These are phyloP conservation scores for Spea hammondii DNA, from an alignment of 2,797 vertebrate species.

Conservation along the genomic window DNA sequence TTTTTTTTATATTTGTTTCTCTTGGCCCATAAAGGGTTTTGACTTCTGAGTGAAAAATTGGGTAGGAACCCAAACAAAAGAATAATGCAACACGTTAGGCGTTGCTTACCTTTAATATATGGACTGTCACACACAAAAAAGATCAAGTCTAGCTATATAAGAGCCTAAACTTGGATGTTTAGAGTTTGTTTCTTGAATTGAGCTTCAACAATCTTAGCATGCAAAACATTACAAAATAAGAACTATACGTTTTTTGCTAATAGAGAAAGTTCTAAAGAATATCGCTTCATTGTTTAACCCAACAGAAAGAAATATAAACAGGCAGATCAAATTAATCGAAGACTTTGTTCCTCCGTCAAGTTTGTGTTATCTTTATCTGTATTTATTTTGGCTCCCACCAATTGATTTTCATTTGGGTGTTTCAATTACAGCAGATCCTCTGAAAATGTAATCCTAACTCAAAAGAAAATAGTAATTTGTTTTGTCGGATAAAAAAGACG, in stretches of 20 bases:
- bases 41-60: too few relatives aligned
- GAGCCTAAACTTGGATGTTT: not conserved
- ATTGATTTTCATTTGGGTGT: constrained; percentile 44
- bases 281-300: constrained; percentile 13
- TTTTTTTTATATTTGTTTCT: too few relatives aligned
- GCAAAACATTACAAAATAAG: not conserved
- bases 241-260: not conserved
- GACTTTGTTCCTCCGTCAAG: not conserved
- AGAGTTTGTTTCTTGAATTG: not conserved
- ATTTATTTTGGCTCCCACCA: constrained; percentile 44
- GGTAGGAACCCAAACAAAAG: too few relatives aligned
- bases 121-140: too few relatives aligned
- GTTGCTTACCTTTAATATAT: too few relatives aligned
- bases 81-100: too few relatives aligned
- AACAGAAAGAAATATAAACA: constrained; percentile 27
- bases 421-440: constrained; percentile 51
- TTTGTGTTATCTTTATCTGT: constrained; percentile 17
- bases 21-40: too few relatives aligned
- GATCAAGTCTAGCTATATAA: too few relatives aligned
- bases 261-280: not conserved
- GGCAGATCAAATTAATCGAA: constrained; percentile 20
- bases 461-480: constrained; percentile 37
- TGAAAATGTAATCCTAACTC: constrained; percentile 49
- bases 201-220: not conserved
- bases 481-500: constrained; percentile 16